These are phyloP conservation scores for Plebejus melissa DNA, from an alignment of 2,888 invertebrate species.

Conservation along the genomic window DNA sequence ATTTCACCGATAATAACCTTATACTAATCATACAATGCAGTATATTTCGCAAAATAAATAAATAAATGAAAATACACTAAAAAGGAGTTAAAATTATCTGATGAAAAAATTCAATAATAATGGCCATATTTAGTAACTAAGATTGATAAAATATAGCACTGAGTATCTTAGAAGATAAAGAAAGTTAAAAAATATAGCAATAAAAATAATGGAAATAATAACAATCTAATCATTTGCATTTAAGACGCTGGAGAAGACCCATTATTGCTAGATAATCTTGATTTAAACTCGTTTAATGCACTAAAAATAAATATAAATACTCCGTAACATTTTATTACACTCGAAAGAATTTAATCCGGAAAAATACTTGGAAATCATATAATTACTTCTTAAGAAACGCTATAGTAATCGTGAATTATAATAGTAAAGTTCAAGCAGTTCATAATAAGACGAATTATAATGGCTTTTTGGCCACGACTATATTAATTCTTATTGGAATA, in stretches of 20 bases:
- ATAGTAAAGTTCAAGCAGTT: constrained; percentile 6
- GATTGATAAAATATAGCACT: background rate
- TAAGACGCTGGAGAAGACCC: background rate
- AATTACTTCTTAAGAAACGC: constrained; percentile 7
- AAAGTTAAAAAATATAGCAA: constrained; percentile 14
- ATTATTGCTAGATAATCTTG: constrained; percentile 17
- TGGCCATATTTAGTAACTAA: background rate
- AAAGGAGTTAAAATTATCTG: background rate
- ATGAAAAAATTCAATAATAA: background rate
- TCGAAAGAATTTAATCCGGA: constrained; percentile 10
- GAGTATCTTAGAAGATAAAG: background rate
- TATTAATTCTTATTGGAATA: constrained; percentile 28
- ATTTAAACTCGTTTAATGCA: constrained; percentile 18
- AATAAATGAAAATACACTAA: background rate
- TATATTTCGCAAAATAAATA: background rate
- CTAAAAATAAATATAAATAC: constrained; percentile 17
- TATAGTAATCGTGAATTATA: background rate
- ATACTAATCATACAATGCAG: background rate
- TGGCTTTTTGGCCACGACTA: constrained; percentile 14
- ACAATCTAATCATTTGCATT: constrained; percentile 9
- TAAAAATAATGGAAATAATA: constrained; percentile 8
- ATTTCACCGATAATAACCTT: background rate
- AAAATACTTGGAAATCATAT: constrained; percentile 12
- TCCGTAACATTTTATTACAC: constrained; percentile 13
- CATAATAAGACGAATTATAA: constrained; percentile 25